phyloP scores from a whole-genome alignment of 1,140 invertebrate genomes.

The Anastatus disparis region DNA sequence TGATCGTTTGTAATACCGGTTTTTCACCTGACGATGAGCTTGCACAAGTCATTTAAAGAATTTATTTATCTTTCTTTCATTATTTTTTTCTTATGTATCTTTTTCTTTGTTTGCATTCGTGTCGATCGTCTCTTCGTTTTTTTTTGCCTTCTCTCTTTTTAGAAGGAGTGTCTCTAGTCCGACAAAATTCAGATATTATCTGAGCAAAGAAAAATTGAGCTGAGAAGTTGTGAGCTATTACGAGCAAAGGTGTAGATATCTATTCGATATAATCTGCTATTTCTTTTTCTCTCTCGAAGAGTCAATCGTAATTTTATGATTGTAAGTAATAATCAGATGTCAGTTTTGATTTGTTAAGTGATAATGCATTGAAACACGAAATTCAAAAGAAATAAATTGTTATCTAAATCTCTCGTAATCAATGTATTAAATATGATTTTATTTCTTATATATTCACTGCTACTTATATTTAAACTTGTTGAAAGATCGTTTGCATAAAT shows the following conservation, averaged over 20 bases:
- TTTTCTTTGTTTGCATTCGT: background rate
- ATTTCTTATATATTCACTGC: no score
- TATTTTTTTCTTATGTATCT: background rate
- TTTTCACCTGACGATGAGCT: constrained; percentile 31
- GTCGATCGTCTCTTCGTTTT: background rate
- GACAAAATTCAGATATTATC: constrained; percentile 30
- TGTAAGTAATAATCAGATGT: background rate
- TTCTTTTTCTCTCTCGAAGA: constrained; percentile 10
- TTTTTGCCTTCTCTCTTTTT: no score
- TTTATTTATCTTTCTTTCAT: background rate
- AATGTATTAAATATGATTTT: no score
- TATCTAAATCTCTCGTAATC: no score
- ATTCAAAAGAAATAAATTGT: no score
- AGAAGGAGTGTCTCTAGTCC: background rate
- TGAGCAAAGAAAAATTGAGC: constrained; percentile 22
- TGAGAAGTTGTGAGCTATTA: constrained; percentile 21
- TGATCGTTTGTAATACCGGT: constrained; percentile 41
- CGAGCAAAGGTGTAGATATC: background rate
- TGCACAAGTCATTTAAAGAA: background rate
- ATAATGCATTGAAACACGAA: background rate
- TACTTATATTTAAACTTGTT: no score
- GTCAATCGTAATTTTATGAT: background rate
- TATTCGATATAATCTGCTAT: no score
- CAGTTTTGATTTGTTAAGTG: constrained; percentile 10
- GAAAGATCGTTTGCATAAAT: no score